phyloP scores from a whole-genome alignment of 2,797 vertebrate genomes.

The Falco naumanni region DNA sequence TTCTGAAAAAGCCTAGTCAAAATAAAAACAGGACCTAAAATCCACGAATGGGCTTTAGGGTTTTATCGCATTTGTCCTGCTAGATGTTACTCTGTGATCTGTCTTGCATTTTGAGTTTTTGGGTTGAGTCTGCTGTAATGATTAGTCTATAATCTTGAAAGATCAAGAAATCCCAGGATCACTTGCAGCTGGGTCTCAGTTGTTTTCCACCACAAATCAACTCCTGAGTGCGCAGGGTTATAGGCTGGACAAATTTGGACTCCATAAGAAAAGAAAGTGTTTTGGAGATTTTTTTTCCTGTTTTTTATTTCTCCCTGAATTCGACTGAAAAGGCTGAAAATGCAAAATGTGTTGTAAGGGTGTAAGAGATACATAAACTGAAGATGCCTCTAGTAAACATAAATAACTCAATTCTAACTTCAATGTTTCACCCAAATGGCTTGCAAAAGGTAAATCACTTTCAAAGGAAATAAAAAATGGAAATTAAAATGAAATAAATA shows the following conservation, averaged over 20 bases:
- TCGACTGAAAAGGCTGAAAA: neutral
- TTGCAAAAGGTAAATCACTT: neutral
- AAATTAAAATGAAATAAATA: neutral
- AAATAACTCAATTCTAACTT: neutral
- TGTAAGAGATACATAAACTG: neutral
- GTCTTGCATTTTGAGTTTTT: neutral
- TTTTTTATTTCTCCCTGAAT: neutral
- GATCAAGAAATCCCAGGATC: neutral
- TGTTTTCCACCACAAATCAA: neutral
- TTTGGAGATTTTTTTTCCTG: neutral
- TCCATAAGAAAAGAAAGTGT: neutral
- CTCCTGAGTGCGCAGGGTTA: neutral
- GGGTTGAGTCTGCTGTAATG: neutral
- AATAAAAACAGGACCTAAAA: neutral
- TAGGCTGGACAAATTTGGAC: neutral
- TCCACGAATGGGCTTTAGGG: neutral
- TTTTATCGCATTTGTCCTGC: rapidly evolving
- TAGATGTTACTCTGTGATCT: neutral
- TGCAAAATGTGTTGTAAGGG: neutral
- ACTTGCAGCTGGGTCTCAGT: neutral
- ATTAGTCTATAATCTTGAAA: neutral
- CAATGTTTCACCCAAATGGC: neutral
- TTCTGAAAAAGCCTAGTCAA: neutral
- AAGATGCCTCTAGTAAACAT: neutral
- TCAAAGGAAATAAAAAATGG: neutral